A percentile compares a stretch with the other conserved stretches of the same genome.
Conservation (phyloP, 2,797 vertebrate species). For the Sus cebifrons region DNA sequence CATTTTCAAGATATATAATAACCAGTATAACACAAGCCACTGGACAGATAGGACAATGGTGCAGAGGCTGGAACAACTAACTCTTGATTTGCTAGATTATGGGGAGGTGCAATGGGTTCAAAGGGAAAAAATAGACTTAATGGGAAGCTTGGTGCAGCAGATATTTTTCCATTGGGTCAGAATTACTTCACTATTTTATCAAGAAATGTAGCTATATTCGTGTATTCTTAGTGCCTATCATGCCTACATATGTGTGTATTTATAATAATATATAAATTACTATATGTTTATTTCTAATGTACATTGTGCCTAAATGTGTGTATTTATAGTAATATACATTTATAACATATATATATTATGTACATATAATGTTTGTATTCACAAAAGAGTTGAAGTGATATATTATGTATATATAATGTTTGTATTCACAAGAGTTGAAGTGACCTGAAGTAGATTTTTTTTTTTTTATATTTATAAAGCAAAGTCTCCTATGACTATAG, state of each 20-base stretch:
- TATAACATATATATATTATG: too few relatives aligned
- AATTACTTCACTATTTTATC: slow-evolving; percentile 57
- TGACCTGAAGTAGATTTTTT: not conserved
- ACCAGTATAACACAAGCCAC: not conserved
- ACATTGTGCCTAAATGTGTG: too few relatives aligned
- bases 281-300: too few relatives aligned
- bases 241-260: not conserved
- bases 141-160: not conserved
- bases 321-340: too few relatives aligned
- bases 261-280: too few relatives aligned
- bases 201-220: not conserved
- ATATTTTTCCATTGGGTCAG: slow-evolving; percentile 33
- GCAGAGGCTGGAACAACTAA: not conserved
- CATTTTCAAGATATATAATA: slow-evolving; percentile 52
- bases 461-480: slow-evolving; percentile 27
- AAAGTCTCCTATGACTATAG: not conserved
- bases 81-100: not conserved
- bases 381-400: not conserved
- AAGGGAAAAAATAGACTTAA: not conserved
- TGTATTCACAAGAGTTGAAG: not conserved
- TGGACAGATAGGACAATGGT: not conserved
- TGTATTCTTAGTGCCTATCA: slow-evolving; percentile 17
- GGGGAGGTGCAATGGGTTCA: not conserved
- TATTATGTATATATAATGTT: not conserved
- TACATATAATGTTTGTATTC: too few relatives aligned